Conservation (phyloP, 2,888 invertebrate genomes). For the Protophormia terraenovae region DNA sequence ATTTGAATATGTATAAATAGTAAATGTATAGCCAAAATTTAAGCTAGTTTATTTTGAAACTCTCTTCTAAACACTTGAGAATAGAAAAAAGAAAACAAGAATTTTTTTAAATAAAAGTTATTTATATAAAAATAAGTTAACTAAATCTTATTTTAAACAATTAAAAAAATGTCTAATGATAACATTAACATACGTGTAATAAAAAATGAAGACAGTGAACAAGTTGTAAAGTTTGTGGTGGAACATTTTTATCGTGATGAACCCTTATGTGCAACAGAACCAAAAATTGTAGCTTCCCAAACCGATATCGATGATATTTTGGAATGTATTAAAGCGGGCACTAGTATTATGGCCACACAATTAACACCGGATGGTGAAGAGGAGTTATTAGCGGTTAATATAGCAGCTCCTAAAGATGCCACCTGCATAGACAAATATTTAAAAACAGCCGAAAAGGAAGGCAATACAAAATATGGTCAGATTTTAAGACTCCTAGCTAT, state of each 20-base stretch:
- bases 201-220: neutral
- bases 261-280: neutral
- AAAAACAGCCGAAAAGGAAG: conserved; percentile 67
- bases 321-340: conserved; percentile 69
- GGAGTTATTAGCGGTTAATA: conserved; percentile 73
- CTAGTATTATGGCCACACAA: conserved; percentile 71
- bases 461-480: conserved; percentile 75
- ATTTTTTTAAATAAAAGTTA: neutral
- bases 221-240: neutral
- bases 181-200: neutral
- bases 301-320: conserved; percentile 14
- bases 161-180: neutral
- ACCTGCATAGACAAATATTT: conserved; percentile 69
- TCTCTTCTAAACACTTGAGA: neutral
- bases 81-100: neutral
- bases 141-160: neutral
- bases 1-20: neutral
- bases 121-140: neutral
- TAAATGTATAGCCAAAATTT: neutral
- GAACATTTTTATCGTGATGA: neutral
- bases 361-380: neutral
- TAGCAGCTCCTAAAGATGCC: conserved; percentile 74
- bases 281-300: neutral
- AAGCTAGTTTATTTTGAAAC: neutral
- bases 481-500: conserved; percentile 72